phyloP scores from a whole-genome alignment of 2,888 invertebrate genomes.

The Rhopalosiphum nymphaeae region DNA sequence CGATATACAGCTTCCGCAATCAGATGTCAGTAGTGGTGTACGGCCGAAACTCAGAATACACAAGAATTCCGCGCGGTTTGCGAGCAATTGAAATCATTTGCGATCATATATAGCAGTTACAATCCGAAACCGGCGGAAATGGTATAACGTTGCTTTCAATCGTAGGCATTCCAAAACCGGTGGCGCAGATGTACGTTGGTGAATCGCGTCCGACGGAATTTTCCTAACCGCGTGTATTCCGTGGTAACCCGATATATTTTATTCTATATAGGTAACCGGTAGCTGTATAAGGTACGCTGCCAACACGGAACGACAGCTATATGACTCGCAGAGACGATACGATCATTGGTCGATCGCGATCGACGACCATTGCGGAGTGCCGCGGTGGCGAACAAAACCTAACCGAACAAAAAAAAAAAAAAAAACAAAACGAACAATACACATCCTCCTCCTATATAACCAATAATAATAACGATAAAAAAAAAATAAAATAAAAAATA shows the following conservation, averaged over 20 bases:
- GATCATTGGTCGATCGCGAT: constrained; percentile 34
- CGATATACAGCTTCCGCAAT: not conserved
- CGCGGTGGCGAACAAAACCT: not conserved
- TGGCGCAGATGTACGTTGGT: not conserved
- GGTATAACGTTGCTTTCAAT: not conserved
- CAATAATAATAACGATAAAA: not conserved
- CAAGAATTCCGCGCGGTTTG: not conserved
- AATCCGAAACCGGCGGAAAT: not conserved
- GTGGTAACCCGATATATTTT: constrained; percentile 1
- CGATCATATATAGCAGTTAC: not conserved
- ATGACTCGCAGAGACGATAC: not conserved
- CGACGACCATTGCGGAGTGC: constrained; percentile 3
- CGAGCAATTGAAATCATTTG: not conserved
- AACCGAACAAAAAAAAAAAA: not conserved
- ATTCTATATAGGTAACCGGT: not conserved
- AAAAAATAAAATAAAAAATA: not conserved
- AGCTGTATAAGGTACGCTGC: not conserved
- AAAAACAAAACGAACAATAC: not conserved
- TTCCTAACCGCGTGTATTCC: not conserved
- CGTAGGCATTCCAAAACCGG: not conserved
- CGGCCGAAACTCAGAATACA: not conserved
- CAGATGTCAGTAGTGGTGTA: not conserved
- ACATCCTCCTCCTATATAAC: not conserved
- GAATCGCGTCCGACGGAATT: not conserved
- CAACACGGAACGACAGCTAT: not conserved